These are phyloP conservation scores for Pardosa pseudoannulata DNA, from an alignment of 2,888 invertebrate species.

Conservation along the genomic window DNA sequence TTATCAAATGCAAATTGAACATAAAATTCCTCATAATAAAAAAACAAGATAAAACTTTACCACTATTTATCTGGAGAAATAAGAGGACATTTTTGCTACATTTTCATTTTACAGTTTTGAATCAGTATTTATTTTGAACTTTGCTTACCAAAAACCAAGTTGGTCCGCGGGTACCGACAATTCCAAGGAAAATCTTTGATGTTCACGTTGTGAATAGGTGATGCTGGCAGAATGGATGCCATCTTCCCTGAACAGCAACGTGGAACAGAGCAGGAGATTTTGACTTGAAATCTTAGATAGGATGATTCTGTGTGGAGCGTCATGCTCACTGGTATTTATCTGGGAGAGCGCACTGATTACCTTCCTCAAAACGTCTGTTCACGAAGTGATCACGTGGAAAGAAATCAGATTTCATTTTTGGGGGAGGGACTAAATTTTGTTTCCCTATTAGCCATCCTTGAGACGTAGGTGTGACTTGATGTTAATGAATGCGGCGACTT, in stretches of 20 bases:
- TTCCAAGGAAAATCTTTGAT: conserved; percentile 61
- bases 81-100: too few relatives aligned
- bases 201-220: conserved; percentile 33
- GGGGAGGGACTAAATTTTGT: conserved; percentile 35
- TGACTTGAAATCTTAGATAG: background rate
- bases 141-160: conserved; percentile 49
- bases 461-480: background rate
- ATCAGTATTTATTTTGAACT: too few relatives aligned
- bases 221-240: conserved; percentile 45
- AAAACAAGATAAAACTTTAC: too few relatives aligned
- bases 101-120: too few relatives aligned
- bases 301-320: background rate
- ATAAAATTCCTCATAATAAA: too few relatives aligned
- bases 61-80: too few relatives aligned
- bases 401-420: conserved; percentile 1
- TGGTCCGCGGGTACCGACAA: conserved; percentile 34
- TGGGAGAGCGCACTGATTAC: conserved; percentile 25
- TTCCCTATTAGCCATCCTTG: conserved; percentile 27
- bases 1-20: too few relatives aligned
- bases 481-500: conserved; percentile 1
- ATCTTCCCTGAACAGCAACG: conserved; percentile 19
- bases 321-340: conserved; percentile 43
- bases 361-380: conserved; percentile 20
- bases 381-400: conserved; percentile 49
- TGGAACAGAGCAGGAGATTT: conserved; percentile 20